Evolutionary conservation across 2,888 invertebrate genomes (phyloP).

Genomic region (Leptopilina myrica): DNA sequence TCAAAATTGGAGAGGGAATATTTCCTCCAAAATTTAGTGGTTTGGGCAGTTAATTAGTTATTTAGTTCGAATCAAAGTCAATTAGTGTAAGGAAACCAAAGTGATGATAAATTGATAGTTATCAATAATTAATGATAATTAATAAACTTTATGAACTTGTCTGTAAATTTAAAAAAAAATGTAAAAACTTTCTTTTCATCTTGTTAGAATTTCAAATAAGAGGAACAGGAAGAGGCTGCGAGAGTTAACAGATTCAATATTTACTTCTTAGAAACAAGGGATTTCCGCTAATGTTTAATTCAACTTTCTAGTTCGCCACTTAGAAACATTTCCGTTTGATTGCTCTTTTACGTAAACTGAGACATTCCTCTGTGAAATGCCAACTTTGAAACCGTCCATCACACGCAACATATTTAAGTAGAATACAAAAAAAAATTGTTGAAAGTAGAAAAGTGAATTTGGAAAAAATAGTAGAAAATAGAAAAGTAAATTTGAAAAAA

Average conservation of each 20-base stretch:
- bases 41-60: neutral
- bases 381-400: neutral
- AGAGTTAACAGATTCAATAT: constrained; percentile 5
- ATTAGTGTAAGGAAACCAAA: too few relatives aligned
- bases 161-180: too few relatives aligned
- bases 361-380: neutral
- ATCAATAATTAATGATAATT: too few relatives aligned
- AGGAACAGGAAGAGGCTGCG: neutral
- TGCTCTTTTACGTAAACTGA: neutral
- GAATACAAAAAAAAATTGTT: too few relatives aligned
- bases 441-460: too few relatives aligned
- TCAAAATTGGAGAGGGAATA: too few relatives aligned
- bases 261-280: constrained; percentile 22
- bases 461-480: too few relatives aligned
- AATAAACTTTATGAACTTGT: too few relatives aligned
- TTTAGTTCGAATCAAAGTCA: too few relatives aligned
- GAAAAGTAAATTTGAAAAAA: too few relatives aligned
- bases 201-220: neutral
- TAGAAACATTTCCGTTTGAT: constrained; percentile 21
- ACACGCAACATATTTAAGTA: neutral
- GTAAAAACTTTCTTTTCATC: neutral
- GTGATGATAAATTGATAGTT: too few relatives aligned
- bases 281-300: constrained; percentile 27
- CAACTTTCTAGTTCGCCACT: constrained; percentile 3
- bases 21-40: too few relatives aligned